Evolutionary conservation across 92 coral and sea anemone genomes (phyloP), one percentile per base, ranked within the genome.

Genomic region (Zoanthus gigantus): DNA sequence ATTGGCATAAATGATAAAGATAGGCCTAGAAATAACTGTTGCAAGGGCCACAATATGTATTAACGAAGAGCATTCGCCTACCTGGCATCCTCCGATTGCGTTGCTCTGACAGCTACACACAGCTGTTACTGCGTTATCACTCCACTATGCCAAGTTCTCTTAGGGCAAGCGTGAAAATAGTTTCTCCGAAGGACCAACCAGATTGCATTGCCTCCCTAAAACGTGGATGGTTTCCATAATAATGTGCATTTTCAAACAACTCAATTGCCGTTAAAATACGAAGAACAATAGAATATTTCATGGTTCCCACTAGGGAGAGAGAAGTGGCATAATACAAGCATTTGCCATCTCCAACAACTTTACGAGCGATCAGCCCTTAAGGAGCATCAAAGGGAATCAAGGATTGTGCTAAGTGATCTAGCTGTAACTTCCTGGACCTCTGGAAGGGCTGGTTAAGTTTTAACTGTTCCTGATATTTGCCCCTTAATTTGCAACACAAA

Each of bases 271-370:
- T 56, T 14, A 56, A 14, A 6, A 56, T 56, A 6, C 63, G 63
- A 56, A 56, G 63, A 56, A 9, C 2, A 56, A 14, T 56, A 10
- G 14, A 15, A 72, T 89, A 69, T 74, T 67, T 47, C 28, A 77
- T 78, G 9, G 87, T 90, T 6, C 92, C 89, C 34, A 90, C 89
- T 7, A 90, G 89, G 10, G 83, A 78, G 16, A 90, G 50, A 77
- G 92, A 90, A 54, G 45, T 74, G 2, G 90, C 78, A 44, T 90
- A 6, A 50, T 34, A 90, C 79, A 86, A 71, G 57, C 90, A 90
- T 65, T 90, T 79, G 53, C 90, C 90, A 72, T 79, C 87, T 78
- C 92, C 90, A 71, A 66, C 83, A 3, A 72, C 79, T 74, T 79
- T 72, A 61, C 58, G 58, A 17, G 87, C 80, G 2, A 79, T 79